A percentile compares a stretch with the other conserved stretches of the same genome.
These are phyloP conservation scores for Homarus americanus DNA, from an alignment of 1,140 invertebrate genomes.

Conservation along the genomic window DNA sequence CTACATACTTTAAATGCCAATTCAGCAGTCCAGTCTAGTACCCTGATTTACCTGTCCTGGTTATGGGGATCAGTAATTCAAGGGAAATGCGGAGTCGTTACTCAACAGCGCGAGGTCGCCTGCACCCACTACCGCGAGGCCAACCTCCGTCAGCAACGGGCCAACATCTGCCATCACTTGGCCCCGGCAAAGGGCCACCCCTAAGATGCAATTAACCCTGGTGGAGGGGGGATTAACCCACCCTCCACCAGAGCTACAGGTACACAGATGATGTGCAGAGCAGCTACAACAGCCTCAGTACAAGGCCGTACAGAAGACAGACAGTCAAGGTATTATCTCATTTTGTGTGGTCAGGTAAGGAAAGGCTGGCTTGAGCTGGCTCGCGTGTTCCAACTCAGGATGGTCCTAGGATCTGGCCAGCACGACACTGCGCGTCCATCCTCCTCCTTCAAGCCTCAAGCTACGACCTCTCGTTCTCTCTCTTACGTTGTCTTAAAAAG, in stretches of 20 bases:
- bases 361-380: conserved; percentile 39
- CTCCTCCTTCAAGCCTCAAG: conserved; percentile 56
- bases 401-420: conserved; percentile 43
- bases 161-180: conserved; percentile 44
- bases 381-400: conserved; percentile 38
- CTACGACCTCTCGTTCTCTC: conserved; percentile 55
- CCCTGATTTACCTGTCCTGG: conserved; percentile 62
- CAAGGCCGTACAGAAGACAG: conserved; percentile 27
- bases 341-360: conserved; percentile 46
- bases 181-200: conserved; percentile 15
- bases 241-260: conserved; percentile 44
- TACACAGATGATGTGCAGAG: conserved; percentile 41
- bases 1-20: conserved; percentile 44
- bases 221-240: conserved; percentile 27
- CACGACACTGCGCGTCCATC: conserved; percentile 54
- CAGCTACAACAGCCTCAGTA: conserved; percentile 23
- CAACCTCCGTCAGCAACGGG: conserved; percentile 35
- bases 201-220: conserved; percentile 29
- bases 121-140: conserved; percentile 38
- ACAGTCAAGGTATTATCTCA: conserved; percentile 22
- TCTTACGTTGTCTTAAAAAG: conserved; percentile 61
- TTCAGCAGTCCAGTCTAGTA: conserved; percentile 36
- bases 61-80: conserved; percentile 55
- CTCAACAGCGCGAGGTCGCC: conserved; percentile 52
- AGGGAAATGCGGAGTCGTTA: conserved; percentile 53